phyloP scores from a whole-genome alignment of 2,888 invertebrate species.

The Netelia melanura region DNA sequence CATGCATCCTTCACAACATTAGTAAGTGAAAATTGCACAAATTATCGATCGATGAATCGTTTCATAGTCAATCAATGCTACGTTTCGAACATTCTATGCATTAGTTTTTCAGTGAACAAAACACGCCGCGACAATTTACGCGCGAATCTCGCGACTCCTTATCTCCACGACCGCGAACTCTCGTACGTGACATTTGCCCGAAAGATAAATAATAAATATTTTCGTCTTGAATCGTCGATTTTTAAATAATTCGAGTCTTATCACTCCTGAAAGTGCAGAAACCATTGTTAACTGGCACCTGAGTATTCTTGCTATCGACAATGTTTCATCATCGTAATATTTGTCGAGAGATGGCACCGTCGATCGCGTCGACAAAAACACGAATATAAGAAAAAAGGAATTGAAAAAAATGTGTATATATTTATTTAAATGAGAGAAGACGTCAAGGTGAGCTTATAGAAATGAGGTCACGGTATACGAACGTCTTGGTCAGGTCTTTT shows the following conservation, averaged over 20 bases:
- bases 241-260: neutral
- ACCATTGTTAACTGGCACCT: neutral
- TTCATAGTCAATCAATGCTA: slow-evolving; percentile 39
- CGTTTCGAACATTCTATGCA: slow-evolving; percentile 18
- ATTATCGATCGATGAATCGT: slow-evolving; percentile 22
- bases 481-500: slow-evolving; percentile 60
- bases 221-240: slow-evolving; percentile 47
- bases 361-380: slow-evolving; percentile 48
- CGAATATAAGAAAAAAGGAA: slow-evolving; percentile 28
- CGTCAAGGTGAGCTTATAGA: slow-evolving; percentile 72
- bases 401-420: slow-evolving; percentile 23
- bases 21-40: slow-evolving; percentile 13
- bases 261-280: slow-evolving; percentile 14
- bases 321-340: slow-evolving; percentile 20
- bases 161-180: slow-evolving; percentile 38
- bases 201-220: slow-evolving; percentile 6
- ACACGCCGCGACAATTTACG: slow-evolving; percentile 2
- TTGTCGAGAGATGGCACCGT: slow-evolving; percentile 19
- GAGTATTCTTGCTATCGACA: neutral
- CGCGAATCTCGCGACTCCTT: slow-evolving; percentile 24
- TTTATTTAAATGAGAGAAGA: slow-evolving; percentile 58
- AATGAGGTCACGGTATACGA: slow-evolving; percentile 75
- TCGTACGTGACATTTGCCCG: slow-evolving; percentile 55
- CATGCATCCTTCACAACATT: slow-evolving; percentile 48
- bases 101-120: slow-evolving; percentile 11